Evolutionary conservation across 2,113 vertebrate species (phyloP), one percentile per base, ranked within the genome.

Genomic region (Alethe castanea): DNA sequence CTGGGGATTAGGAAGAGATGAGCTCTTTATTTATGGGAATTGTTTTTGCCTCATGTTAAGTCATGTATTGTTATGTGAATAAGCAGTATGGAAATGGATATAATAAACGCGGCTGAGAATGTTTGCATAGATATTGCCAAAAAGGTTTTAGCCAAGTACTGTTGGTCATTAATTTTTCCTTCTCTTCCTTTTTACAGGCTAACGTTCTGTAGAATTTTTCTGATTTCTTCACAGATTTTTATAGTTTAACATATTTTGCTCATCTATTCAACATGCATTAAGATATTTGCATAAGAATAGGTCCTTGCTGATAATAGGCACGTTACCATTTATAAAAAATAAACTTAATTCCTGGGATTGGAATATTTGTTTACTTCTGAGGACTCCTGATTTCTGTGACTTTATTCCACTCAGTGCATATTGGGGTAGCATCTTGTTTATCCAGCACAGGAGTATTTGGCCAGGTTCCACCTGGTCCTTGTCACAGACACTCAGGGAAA

Each of bases 21-120:
- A 81, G 8, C 18, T 82, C 50, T 92, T 88, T 56, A 71, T 72
- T 78, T 84, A 45, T n/a, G 25, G 22, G 28, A 82, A 31, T 42
- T 65, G 23, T 1, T 72, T 88, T 81, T 88, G 19, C 29, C 54
- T 90, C 50, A 59, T 1, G 4, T 87, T 65, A 93, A 93, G 28
- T 23, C 12, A 6, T 76, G 42, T 65, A 65, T 40, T 81, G 10
- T 56, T 71, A 50, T 33, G 35, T 72, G 65, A 73, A 81, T 66
- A 92, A 94, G 62, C 25, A 57, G 35, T 47, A 52, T 59, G 20
- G 31, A 90, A 92, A 74, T 73, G 19, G 48, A 81, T 61, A 35
- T 70, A 92, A 86, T 86, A 74, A 92, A 59, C 26, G 66, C 19
- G 66, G 53, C 26, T 91, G 62, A 73, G 83, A 59, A 20, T 81